phyloP scores from a whole-genome alignment of 2,888 invertebrate species.

The Hypercompe scribonia region DNA sequence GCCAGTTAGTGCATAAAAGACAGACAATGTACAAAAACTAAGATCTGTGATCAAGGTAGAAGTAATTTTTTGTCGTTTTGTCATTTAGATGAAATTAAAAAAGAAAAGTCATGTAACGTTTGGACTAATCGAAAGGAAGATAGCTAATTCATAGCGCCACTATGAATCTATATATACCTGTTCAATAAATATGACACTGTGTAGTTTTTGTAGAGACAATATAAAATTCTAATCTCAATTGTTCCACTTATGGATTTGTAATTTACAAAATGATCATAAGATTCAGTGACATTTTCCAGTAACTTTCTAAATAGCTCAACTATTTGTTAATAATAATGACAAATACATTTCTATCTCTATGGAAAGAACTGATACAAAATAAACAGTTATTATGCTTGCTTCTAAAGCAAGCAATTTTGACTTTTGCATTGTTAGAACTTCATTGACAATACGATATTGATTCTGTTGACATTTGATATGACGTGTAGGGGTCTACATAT shows the following conservation, averaged over 20 bases:
- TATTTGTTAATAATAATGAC: neutral
- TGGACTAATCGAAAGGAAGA: neutral
- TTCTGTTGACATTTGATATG: too few species aligned
- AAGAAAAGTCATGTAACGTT: neutral
- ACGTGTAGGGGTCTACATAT: too few species aligned
- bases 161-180: too few species aligned
- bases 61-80: too few species aligned
- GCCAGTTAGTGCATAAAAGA: neutral
- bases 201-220: too few species aligned
- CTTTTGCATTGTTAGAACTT: neutral
- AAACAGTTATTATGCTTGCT: neutral
- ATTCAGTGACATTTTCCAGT: neutral
- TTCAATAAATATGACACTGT: neutral
- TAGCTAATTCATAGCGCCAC: too few species aligned
- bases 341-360: neutral
- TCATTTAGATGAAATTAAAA: neutral
- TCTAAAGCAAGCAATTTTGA: neutral
- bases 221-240: too few species aligned
- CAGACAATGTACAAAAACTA: too few species aligned
- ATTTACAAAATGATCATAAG: too few species aligned
- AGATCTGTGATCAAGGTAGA: too few species aligned
- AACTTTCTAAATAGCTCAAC: neutral
- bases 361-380: neutral
- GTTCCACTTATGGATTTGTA: too few species aligned
- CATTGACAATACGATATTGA: too few species aligned